phyloP scores from a whole-genome alignment of 2,797 vertebrate genomes.

The Merluccius polli region DNA sequence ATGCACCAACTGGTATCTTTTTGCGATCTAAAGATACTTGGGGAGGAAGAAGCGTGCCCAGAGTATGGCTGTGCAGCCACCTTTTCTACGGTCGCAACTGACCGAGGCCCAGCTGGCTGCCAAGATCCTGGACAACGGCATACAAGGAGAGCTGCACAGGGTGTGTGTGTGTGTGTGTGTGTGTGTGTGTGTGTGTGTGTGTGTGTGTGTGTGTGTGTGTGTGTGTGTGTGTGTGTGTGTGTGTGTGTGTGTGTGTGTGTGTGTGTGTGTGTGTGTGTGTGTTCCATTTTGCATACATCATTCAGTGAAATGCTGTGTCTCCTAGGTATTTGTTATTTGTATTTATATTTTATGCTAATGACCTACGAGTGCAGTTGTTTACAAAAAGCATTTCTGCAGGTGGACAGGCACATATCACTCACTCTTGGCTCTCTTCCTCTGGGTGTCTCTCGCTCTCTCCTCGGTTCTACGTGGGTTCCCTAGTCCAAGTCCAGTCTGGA shows the following conservation, averaged over 20 bases:
- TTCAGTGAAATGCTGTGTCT: too few relatives aligned
- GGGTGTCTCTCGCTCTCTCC: neutral
- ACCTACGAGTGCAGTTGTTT: neutral
- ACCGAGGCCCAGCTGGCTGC: slow-evolving; percentile 85
- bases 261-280: too few relatives aligned
- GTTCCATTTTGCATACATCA: too few relatives aligned
- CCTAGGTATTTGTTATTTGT: too few relatives aligned
- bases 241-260: too few relatives aligned
- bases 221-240: too few relatives aligned
- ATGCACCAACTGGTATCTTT: neutral
- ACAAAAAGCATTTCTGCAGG: neutral
- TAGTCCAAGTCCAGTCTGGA: slow-evolving; percentile 96
- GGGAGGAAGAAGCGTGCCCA: slow-evolving; percentile 82
- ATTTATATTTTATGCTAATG: too few relatives aligned
- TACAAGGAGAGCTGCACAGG: slow-evolving; percentile 87
- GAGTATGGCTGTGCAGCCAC: slow-evolving; percentile 82
- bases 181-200: too few relatives aligned
- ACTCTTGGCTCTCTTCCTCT: neutral
- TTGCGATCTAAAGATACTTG: slow-evolving; percentile 77
- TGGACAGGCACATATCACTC: neutral
- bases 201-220: too few relatives aligned
- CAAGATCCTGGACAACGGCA: slow-evolving; percentile 94
- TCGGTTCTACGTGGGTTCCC: neutral
- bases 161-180: slow-evolving; percentile 35
- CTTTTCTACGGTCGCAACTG: slow-evolving; percentile 85